Evolutionary conservation across 2,888 invertebrate genomes (phyloP).

Genomic region (Ceriagrion tenellum): DNA sequence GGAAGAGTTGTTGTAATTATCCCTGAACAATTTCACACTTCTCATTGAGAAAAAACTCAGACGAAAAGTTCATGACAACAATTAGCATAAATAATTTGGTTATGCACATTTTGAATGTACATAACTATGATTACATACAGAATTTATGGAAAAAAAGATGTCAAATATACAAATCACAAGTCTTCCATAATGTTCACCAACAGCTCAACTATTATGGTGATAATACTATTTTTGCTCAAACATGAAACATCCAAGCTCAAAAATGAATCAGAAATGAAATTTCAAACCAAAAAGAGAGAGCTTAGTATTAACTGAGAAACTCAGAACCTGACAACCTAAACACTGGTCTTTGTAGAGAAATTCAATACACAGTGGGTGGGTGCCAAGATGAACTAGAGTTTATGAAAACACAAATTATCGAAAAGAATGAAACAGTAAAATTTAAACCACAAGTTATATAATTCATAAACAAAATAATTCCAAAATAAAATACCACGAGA

Average conservation of each 20-base stretch:
- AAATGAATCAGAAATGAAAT: background rate
- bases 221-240: background rate
- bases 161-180: background rate
- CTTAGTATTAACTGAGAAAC: no score
- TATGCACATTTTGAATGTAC: no score
- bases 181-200: background rate
- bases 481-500: no score
- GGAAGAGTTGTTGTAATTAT: background rate
- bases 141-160: background rate
- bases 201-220: background rate
- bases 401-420: no score
- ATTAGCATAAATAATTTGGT: no score
- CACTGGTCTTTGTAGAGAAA: background rate
- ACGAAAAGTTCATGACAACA: background rate
- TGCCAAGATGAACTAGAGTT: no score
- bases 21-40: no score
- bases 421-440: no score
- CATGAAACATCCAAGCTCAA: background rate
- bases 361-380: background rate
- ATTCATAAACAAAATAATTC: no score
- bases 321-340: no score
- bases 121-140: background rate
- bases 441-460: no score
- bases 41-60: no score
- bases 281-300: background rate